Percentiles rank a stretch among this genome's conserved stretches.
Conservation (phyloP, 2,113 vertebrate genomes). For the Rhea americana region DNA sequence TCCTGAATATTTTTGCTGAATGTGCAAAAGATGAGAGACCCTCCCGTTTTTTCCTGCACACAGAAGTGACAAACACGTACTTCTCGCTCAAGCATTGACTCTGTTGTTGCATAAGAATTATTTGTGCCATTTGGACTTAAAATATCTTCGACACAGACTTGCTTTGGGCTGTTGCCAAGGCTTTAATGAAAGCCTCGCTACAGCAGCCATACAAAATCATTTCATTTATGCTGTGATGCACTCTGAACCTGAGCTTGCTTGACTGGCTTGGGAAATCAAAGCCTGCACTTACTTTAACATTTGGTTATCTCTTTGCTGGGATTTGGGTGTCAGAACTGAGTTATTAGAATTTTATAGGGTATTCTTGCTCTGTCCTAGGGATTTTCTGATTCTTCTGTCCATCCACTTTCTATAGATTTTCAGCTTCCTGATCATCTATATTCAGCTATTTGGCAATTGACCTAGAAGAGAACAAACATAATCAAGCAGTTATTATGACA, state of each 20-base stretch:
- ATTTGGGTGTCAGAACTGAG: not conserved
- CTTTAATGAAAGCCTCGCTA: not conserved
- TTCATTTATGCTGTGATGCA: not conserved
- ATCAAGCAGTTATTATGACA: not conserved
- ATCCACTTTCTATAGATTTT: not conserved
- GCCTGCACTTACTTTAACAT: not conserved
- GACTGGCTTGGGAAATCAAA: not conserved
- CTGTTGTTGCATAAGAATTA: not conserved
- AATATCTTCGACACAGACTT: not conserved
- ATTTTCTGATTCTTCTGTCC: not conserved
- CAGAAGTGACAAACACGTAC: not conserved
- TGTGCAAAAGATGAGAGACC: not conserved
- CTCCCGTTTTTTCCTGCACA: not conserved
- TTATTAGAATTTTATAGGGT: not conserved
- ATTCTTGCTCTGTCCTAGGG: not conserved
- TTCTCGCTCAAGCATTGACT: not conserved
- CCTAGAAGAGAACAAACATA: not conserved
- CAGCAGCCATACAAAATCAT: not conserved
- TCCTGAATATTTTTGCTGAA: not conserved
- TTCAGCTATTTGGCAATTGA: not conserved
- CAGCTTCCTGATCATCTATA: not conserved
- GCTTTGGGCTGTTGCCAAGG: not conserved
- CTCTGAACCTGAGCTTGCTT: not conserved
- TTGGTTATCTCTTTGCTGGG: not conserved
- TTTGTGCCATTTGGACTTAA: not conserved